Conservation (phyloP, 2,113 vertebrate genomes). For the Python bivittatus region DNA sequence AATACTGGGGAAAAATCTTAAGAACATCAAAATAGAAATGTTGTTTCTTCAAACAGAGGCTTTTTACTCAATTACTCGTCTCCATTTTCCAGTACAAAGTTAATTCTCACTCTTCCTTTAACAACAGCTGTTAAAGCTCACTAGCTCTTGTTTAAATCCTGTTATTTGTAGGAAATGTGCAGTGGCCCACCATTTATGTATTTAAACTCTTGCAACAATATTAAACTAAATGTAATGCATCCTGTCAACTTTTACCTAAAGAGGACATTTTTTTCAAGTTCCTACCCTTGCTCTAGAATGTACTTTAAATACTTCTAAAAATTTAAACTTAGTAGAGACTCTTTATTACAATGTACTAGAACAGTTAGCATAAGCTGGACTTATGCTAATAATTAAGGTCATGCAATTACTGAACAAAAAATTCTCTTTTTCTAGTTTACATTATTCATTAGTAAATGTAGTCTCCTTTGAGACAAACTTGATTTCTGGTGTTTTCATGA, state of each 20-base stretch:
- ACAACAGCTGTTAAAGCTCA: not conserved
- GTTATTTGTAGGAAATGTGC: not conserved
- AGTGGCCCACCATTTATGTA: not conserved
- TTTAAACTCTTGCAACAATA: not conserved
- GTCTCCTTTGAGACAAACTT: not conserved
- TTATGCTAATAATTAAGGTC: conserved; percentile 10
- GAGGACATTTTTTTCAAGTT: not conserved
- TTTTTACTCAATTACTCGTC: not conserved
- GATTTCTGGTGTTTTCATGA: not conserved
- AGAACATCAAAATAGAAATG: conserved; percentile 10
- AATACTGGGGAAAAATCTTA: conserved; percentile 24
- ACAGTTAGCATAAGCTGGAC: not conserved
- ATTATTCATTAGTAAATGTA: not conserved
- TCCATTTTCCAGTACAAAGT: not conserved
- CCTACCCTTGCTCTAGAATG: not conserved
- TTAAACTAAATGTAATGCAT: not conserved
- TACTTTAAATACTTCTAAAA: not conserved
- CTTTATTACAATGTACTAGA: not conserved
- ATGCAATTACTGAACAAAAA: not conserved
- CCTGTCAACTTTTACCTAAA: not conserved
- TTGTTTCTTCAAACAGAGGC: conserved; percentile 10
- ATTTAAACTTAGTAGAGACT: not conserved
- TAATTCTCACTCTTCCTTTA: not conserved
- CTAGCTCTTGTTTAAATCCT: not conserved
- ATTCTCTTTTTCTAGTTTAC: not conserved